Conservation (phyloP, 1,140 invertebrate species). For the Papilio glaucus region DNA sequence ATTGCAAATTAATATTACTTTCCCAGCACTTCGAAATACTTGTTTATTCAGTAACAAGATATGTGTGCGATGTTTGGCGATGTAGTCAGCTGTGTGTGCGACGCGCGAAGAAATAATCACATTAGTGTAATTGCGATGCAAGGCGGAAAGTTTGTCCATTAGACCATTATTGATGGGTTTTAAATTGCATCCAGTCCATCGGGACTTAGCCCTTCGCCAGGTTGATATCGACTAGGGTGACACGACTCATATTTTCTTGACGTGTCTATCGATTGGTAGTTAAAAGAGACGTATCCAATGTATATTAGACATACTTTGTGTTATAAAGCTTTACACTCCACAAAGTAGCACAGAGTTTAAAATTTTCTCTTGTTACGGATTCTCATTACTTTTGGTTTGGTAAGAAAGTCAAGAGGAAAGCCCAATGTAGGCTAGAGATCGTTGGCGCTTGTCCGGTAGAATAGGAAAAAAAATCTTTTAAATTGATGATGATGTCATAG, state of each 20-base stretch:
- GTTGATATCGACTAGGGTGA: slow-evolving; percentile 56
- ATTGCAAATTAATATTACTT: background rate
- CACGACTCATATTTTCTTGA: slow-evolving; percentile 47
- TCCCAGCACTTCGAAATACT: slow-evolving; percentile 9
- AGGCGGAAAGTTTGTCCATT: slow-evolving; percentile 75
- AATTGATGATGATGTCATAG: no score
- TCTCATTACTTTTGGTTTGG: no score
- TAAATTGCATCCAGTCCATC: slow-evolving; percentile 69
- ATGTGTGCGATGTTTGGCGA: slow-evolving; percentile 21
- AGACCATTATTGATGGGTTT: slow-evolving; percentile 76
- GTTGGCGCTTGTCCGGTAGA: no score
- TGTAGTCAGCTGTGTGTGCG: slow-evolving; percentile 42
- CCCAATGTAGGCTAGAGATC: no score
- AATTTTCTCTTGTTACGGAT: no score
- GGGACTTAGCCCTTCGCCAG: slow-evolving; percentile 54
- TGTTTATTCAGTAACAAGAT: slow-evolving; percentile 41
- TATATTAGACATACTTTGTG: no score
- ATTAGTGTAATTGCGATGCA: slow-evolving; percentile 79
- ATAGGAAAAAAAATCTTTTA: no score
- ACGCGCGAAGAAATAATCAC: slow-evolving; percentile 67
- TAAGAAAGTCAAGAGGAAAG: no score
- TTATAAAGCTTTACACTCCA: no score
- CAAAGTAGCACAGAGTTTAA: no score
- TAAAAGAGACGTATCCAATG: background rate
- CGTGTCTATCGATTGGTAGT: background rate